Evolutionary conservation across 2,888 invertebrate species (phyloP).

Genomic region (Monoplex corrugatus): DNA sequence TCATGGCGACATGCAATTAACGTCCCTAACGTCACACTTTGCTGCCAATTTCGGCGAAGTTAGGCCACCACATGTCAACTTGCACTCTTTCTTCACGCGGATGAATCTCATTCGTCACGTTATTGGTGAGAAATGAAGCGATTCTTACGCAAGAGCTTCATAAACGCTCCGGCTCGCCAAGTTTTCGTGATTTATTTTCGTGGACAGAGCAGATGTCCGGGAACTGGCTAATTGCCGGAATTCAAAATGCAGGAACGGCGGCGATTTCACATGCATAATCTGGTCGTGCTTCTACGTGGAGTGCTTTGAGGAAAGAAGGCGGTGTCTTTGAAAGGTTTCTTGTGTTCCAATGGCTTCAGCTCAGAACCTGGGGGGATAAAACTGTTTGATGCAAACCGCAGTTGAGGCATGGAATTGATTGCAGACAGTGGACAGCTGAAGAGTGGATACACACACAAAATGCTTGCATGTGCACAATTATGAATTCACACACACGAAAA

Average conservation of each 20-base stretch:
- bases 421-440: neutral
- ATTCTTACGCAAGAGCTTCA: constrained; percentile 7
- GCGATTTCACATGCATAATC: constrained; percentile 16
- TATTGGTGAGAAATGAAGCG: constrained; percentile 41
- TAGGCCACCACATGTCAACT: constrained; percentile 18
- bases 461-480: constrained; percentile 17
- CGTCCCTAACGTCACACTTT: neutral
- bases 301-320: neutral
- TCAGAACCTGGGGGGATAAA: neutral
- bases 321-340: neutral
- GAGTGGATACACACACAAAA: constrained; percentile 15
- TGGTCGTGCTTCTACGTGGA: constrained; percentile 19
- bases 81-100: constrained; percentile 3
- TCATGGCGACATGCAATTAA: constrained; percentile 18
- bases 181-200: too few species aligned
- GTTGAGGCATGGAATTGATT: constrained; percentile 4
- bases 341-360: constrained; percentile 11
- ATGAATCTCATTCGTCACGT: constrained; percentile 31
- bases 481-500: neutral
- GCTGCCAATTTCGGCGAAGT: neutral
- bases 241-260: neutral
- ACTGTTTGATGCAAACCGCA: neutral
- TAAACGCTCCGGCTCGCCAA: neutral
- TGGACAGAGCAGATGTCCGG: constrained; percentile 45
- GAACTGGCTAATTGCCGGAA: constrained; percentile 20